phyloP scores from a whole-genome alignment of 2,888 invertebrate genomes.

The Corythucha ciliata region DNA sequence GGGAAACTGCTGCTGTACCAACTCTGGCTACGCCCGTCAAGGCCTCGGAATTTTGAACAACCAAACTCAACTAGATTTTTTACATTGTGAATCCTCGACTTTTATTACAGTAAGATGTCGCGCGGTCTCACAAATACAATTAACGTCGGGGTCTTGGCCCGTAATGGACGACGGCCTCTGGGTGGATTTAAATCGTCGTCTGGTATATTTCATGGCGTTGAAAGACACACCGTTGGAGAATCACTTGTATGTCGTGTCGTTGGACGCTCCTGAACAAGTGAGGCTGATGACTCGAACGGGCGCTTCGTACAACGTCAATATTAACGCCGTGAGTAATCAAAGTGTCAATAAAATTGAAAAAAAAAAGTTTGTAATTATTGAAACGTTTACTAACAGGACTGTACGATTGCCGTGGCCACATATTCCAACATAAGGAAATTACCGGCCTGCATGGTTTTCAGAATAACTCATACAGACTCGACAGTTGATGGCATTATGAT shows the following conservation, averaged over 20 bases:
- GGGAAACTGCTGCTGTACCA: no score
- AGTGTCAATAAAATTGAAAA: background rate
- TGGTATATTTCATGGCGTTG: slow-evolving; percentile 85
- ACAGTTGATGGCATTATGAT: slow-evolving; percentile 59
- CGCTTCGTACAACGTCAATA: slow-evolving; percentile 73
- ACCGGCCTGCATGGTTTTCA: slow-evolving; percentile 59
- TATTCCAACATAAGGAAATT: slow-evolving; percentile 72
- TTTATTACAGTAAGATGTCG: slow-evolving; percentile 16
- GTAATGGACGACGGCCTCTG: slow-evolving; percentile 75
- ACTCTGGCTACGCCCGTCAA: no score
- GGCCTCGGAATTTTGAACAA: slow-evolving; percentile 1
- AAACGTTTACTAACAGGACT: slow-evolving; percentile 49
- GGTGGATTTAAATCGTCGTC: slow-evolving; percentile 67
- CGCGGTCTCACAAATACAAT: slow-evolving; percentile 44
- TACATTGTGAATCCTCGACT: background rate
- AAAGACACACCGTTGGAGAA: slow-evolving; percentile 86
- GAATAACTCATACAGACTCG: slow-evolving; percentile 56
- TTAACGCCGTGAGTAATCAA: slow-evolving; percentile 54
- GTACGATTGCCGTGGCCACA: slow-evolving; percentile 70
- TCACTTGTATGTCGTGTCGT: slow-evolving; percentile 78
- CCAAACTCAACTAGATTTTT: slow-evolving; percentile 5
- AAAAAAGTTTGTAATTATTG: background rate
- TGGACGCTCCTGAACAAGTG: slow-evolving; percentile 60
- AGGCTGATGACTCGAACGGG: slow-evolving; percentile 71
- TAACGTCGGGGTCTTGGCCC: slow-evolving; percentile 91